These are phyloP conservation scores for Dendrolimus kikuchii DNA, from an alignment of 1,140 invertebrate species.

Conservation along the genomic window DNA sequence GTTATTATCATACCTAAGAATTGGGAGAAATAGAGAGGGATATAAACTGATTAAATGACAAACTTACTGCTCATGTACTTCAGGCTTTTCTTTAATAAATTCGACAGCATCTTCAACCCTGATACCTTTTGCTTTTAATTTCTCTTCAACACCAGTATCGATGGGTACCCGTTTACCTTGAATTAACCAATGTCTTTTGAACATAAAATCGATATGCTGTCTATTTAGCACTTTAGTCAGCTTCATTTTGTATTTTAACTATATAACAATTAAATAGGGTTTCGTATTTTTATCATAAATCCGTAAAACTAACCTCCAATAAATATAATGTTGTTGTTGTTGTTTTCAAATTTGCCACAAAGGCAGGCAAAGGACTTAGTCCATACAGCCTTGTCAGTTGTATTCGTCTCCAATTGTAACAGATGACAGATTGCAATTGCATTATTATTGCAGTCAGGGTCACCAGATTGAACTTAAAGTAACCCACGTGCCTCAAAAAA, in stretches of 20 bases:
- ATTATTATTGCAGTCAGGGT: no score
- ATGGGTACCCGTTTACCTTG: slow-evolving; percentile 73
- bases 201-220: slow-evolving; percentile 80
- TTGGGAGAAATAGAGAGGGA: slow-evolving; percentile 1
- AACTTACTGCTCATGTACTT: slow-evolving; percentile 34
- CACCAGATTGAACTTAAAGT: no score
- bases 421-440: no score
- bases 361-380: no score
- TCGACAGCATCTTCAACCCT: slow-evolving; percentile 72
- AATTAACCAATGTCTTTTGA: slow-evolving; percentile 78
- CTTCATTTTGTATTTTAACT: slow-evolving; percentile 71
- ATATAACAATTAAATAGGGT: not conserved
- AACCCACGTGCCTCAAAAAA: no score
- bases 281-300: not conserved
- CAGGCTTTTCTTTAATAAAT: slow-evolving; percentile 58
- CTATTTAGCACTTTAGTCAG: slow-evolving; percentile 73
- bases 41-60: not conserved
- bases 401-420: no score
- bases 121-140: slow-evolving; percentile 70
- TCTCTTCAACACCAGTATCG: slow-evolving; percentile 67
- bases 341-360: no score
- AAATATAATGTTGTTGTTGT: no score
- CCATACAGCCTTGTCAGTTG: no score
- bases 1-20: not conserved
- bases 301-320: not conserved